These are phyloP conservation scores for Chesias legatella DNA, from an alignment of 2,888 invertebrate species.

Conservation along the genomic window DNA sequence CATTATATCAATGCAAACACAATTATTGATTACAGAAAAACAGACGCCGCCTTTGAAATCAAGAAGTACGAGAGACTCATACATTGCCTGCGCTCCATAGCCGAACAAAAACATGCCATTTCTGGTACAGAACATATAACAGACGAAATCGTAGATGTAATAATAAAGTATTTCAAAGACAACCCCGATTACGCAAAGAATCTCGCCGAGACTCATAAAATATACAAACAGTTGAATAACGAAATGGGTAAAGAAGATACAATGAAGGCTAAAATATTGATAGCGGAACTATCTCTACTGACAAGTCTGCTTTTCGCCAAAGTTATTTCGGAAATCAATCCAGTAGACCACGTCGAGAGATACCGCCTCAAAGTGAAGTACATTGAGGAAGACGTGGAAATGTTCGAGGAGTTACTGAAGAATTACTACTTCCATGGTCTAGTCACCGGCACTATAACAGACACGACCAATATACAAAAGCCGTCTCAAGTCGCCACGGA, in stretches of 20 bases:
- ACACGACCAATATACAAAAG: slow-evolving; percentile 48
- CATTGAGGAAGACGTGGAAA: slow-evolving; percentile 83
- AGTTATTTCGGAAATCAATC: slow-evolving; percentile 82
- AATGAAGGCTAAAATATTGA: slow-evolving; percentile 43
- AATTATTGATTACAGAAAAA: slow-evolving; percentile 53
- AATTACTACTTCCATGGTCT: slow-evolving; percentile 79
- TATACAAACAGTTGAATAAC: slow-evolving; percentile 38
- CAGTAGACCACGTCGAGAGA: slow-evolving; percentile 92
- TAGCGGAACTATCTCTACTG: slow-evolving; percentile 53
- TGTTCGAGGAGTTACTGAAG: slow-evolving; percentile 77
- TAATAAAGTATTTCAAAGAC: slow-evolving; percentile 37
- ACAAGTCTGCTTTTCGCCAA: slow-evolving; percentile 79
- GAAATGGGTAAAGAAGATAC: slow-evolving; percentile 25
- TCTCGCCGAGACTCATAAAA: slow-evolving; percentile 37
- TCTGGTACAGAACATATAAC: background rate
- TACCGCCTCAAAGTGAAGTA: slow-evolving; percentile 86
- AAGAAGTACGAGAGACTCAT: slow-evolving; percentile 56
- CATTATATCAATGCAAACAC: too few relatives aligned
- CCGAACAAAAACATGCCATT: background rate
- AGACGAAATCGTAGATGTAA: slow-evolving; percentile 2
- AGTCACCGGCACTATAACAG: slow-evolving; percentile 51
- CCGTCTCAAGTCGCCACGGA: slow-evolving; percentile 44
- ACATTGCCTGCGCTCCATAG: slow-evolving; percentile 38
- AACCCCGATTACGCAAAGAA: slow-evolving; percentile 34
- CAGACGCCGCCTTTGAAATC: slow-evolving; percentile 54